Evolutionary conservation across 2,113 vertebrate genomes (phyloP).

Genomic region (Polypterus senegalus): DNA sequence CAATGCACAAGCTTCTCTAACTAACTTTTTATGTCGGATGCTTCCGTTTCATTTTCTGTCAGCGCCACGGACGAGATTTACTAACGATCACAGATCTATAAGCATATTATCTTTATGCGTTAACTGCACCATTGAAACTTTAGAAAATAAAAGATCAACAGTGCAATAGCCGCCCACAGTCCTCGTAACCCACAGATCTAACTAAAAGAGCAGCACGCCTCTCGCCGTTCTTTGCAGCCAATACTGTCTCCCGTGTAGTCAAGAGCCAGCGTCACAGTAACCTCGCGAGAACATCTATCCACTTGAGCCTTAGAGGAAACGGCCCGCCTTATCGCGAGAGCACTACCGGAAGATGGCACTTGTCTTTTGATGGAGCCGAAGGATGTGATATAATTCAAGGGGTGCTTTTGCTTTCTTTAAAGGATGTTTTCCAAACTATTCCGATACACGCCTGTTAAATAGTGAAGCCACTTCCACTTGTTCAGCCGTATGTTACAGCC

Average conservation of each 20-base stretch:
- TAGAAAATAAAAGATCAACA: too few species aligned
- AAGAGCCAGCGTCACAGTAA: constrained; percentile 10
- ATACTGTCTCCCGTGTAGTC: neutral
- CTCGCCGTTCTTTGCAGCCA: constrained; percentile 21
- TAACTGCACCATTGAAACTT: too few species aligned
- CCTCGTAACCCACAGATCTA: too few species aligned
- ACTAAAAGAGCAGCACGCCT: neutral
- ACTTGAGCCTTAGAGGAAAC: constrained; percentile 5
- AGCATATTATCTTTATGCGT: too few species aligned
- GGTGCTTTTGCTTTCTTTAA: neutral
- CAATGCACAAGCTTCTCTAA: too few species aligned
- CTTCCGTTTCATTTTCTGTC: too few species aligned
- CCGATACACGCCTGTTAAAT: neutral
- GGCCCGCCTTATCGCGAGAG: constrained; percentile 48
- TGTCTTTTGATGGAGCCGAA: constrained; percentile 25
- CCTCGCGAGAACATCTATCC: constrained; percentile 13
- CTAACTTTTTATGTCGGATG: too few species aligned
- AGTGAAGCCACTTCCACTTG: constrained; percentile 3
- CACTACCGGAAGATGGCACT: constrained; percentile 37
- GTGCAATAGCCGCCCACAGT: too few species aligned
- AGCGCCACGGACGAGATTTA: too few species aligned
- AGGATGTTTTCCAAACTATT: neutral
- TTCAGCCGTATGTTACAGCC: constrained; percentile 19
- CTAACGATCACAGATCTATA: too few species aligned
- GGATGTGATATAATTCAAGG: constrained; percentile 3